These are phyloP conservation scores for Rallus crepitans DNA, from an alignment of 2,797 vertebrate genomes.

Conservation along the genomic window DNA sequence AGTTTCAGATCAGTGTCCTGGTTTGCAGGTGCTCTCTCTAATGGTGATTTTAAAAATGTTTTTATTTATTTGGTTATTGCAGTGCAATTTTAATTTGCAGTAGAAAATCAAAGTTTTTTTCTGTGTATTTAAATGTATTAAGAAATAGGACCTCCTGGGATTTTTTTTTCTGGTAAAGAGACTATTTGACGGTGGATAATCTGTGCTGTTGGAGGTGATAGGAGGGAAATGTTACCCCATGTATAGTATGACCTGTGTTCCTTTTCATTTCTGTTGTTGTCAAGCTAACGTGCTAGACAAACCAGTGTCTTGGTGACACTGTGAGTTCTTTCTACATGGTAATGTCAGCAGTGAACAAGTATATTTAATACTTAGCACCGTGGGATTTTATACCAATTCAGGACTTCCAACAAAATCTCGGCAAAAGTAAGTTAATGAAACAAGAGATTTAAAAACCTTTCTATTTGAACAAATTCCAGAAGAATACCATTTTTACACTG, in stretches of 20 bases:
- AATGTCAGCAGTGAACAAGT: neutral
- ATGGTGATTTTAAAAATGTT: neutral
- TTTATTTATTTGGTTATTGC: neutral
- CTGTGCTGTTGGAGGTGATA: neutral
- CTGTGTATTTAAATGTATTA: neutral
- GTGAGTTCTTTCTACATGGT: neutral
- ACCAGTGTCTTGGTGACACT: neutral
- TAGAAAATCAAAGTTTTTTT: neutral
- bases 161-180: neutral
- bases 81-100: neutral
- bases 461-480: neutral
- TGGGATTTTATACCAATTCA: neutral
- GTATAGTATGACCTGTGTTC: neutral
- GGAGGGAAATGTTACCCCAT: neutral
- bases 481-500: neutral
- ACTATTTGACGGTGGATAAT: neutral
- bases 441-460: neutral
- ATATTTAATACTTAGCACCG: neutral
- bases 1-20: neutral
- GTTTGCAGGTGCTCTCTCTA: neutral
- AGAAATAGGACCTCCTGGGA: neutral
- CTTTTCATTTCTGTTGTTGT: neutral
- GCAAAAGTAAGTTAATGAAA: neutral
- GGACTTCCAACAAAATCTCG: neutral
- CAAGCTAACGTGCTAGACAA: neutral